Conservation (phyloP, 2,888 invertebrate species). For the Desoria tigrina region DNA sequence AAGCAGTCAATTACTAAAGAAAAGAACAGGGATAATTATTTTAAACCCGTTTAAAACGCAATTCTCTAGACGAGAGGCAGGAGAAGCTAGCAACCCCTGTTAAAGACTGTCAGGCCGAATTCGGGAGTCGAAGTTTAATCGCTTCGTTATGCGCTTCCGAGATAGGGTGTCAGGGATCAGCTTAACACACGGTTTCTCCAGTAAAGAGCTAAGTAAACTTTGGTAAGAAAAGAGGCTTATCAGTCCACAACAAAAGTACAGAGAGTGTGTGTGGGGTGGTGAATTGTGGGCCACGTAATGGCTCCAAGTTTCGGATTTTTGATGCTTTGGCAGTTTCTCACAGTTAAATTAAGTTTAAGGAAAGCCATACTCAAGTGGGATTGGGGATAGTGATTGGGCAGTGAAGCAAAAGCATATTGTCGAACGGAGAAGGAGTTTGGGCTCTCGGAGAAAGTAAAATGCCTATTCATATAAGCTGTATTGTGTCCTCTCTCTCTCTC, state of each 20-base stretch:
- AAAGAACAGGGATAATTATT: too few species aligned
- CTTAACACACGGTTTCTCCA: slow-evolving; percentile 12
- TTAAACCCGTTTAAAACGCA: too few species aligned
- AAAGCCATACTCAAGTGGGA: slow-evolving; percentile 6
- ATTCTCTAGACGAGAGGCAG: too few species aligned
- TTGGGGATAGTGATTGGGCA: slow-evolving; percentile 40
- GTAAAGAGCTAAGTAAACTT: slow-evolving; percentile 13
- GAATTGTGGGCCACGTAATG: slow-evolving; percentile 11
- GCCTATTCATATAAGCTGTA: not conserved
- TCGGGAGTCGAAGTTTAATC: slow-evolving; percentile 1
- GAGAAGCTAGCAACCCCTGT: too few species aligned
- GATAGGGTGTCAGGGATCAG: slow-evolving; percentile 29
- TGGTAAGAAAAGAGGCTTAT: slow-evolving; percentile 14
- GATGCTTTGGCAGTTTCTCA: slow-evolving; percentile 12
- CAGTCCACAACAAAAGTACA: slow-evolving; percentile 22
- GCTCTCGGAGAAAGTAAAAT: slow-evolving; percentile 1
- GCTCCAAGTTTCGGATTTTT: slow-evolving; percentile 11
- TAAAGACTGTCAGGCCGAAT: too few species aligned
- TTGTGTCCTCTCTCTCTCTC: not conserved
- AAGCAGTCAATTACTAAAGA: too few species aligned
- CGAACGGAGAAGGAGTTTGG: slow-evolving; percentile 9
- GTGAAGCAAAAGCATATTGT: slow-evolving; percentile 37
- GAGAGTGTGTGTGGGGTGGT: too few species aligned
- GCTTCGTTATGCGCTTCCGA: slow-evolving; percentile 18
- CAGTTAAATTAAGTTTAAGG: slow-evolving; percentile 26